Evolutionary conservation across 1,140 invertebrate species (phyloP).

Genomic region (Musca vetustissima): DNA sequence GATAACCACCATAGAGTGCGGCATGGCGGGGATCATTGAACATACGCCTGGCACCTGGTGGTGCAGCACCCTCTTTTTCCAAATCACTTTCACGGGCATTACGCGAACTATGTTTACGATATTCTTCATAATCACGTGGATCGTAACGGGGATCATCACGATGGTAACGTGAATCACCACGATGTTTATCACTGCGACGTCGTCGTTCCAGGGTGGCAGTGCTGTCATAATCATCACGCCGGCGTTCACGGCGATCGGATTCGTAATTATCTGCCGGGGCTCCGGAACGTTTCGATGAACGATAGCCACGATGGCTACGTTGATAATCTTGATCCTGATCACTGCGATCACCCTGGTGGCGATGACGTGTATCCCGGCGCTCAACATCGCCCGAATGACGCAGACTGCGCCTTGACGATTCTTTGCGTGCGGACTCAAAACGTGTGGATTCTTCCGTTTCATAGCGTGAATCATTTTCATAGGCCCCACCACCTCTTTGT

Average conservation of each 20-base stretch:
- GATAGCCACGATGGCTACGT: constrained; percentile 6
- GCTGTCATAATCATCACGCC: constrained; percentile 40
- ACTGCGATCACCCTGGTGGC: constrained; percentile 42
- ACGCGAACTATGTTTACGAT: constrained; percentile 48
- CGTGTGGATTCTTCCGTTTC: constrained; percentile 36
- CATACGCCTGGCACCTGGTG: not conserved
- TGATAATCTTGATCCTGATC: constrained; percentile 34
- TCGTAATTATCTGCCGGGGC: constrained; percentile 35
- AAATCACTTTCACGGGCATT: constrained; percentile 47
- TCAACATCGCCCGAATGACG: constrained; percentile 7
- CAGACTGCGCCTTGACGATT: constrained; percentile 28
- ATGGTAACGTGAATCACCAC: constrained; percentile 36
- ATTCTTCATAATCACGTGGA: constrained; percentile 47
- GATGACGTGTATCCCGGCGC: not conserved
- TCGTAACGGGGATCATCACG: constrained; percentile 29
- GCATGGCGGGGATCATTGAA: constrained; percentile 30
- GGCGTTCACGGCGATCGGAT: constrained; percentile 37
- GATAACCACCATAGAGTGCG: constrained; percentile 48
- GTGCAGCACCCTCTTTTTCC: constrained; percentile 35
- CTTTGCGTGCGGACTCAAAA: constrained; percentile 43
- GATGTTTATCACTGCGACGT: constrained; percentile 24
- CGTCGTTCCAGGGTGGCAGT: constrained; percentile 2
- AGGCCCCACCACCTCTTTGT: constrained; percentile 29
- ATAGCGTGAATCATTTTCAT: constrained; percentile 35
- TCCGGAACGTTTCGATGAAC: constrained; percentile 18